Conservation (phyloP, 2,797 vertebrate species). For the Pangasius macronema region DNA sequence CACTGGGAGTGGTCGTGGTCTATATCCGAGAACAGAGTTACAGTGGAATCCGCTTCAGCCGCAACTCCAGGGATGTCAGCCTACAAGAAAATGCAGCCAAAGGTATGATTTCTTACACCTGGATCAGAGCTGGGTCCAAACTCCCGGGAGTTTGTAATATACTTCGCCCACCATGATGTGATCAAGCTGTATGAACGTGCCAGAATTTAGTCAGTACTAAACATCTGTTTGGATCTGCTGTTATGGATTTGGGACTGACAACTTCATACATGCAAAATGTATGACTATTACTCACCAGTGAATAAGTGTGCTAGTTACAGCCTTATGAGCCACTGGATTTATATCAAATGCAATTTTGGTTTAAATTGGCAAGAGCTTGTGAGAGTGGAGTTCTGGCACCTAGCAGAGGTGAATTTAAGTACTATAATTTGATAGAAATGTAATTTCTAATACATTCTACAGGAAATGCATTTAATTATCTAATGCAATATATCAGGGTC, state of each 20-base stretch:
- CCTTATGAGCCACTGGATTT: background rate
- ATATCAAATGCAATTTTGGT: background rate
- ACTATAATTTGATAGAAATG: background rate
- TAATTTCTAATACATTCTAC: background rate
- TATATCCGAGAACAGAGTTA: constrained; percentile 86
- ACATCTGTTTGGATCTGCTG: background rate
- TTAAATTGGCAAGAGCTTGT: background rate
- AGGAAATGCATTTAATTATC: background rate
- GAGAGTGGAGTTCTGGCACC: background rate
- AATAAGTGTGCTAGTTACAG: background rate
- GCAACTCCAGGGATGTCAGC: constrained; percentile 81
- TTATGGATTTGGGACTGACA: background rate
- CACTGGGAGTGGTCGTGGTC: constrained; percentile 89
- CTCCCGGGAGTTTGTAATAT: background rate
- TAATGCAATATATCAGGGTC: background rate
- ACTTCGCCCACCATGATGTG: background rate
- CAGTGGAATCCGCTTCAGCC: constrained; percentile 85
- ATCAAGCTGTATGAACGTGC: background rate
- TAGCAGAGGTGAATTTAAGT: background rate
- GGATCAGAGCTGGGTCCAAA: background rate
- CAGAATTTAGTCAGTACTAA: background rate
- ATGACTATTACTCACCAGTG: background rate
- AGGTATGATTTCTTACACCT: constrained; percentile 71
- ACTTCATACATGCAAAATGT: background rate
- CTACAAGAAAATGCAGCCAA: constrained; percentile 87